Evolutionary conservation across 2,797 vertebrate species (phyloP).

Genomic region (Crypturellus tataupa): DNA sequence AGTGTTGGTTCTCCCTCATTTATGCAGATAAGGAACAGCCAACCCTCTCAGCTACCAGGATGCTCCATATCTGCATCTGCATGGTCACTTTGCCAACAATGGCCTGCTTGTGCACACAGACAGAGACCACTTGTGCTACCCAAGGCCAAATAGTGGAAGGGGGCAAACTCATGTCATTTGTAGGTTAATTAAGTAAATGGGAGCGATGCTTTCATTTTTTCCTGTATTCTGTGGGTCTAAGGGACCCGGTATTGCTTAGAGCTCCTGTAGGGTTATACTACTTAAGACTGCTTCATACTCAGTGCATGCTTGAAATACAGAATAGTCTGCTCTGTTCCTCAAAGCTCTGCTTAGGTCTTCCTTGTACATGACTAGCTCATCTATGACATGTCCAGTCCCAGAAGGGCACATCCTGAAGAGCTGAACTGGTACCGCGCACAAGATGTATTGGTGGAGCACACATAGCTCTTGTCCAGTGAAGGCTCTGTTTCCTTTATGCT

Average conservation of each 20-base stretch:
- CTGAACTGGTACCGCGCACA: background rate
- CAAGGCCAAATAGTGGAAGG: background rate
- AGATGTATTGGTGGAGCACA: background rate
- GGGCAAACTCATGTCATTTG: background rate
- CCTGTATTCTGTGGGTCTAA: background rate
- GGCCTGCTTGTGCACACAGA: background rate
- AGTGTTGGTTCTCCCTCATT: background rate
- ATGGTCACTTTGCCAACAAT: background rate
- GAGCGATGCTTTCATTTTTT: background rate
- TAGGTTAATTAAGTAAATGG: background rate
- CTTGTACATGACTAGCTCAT: background rate
- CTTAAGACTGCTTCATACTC: background rate
- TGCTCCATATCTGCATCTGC: background rate
- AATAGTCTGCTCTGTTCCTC: background rate
- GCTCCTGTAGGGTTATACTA: background rate
- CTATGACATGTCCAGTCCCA: background rate
- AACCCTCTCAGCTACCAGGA: background rate
- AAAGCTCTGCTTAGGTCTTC: background rate
- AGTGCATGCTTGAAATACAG: background rate
- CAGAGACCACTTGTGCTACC: background rate
- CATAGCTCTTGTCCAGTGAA: background rate
- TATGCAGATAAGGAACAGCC: background rate
- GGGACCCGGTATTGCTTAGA: background rate
- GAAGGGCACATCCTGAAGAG: rapidly evolving
- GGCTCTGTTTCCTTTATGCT: background rate